Percentiles rank a stretch among this genome's conserved stretches.
phyloP scores from a whole-genome alignment of 2,888 invertebrate species.

The Mythimna vitellina region DNA sequence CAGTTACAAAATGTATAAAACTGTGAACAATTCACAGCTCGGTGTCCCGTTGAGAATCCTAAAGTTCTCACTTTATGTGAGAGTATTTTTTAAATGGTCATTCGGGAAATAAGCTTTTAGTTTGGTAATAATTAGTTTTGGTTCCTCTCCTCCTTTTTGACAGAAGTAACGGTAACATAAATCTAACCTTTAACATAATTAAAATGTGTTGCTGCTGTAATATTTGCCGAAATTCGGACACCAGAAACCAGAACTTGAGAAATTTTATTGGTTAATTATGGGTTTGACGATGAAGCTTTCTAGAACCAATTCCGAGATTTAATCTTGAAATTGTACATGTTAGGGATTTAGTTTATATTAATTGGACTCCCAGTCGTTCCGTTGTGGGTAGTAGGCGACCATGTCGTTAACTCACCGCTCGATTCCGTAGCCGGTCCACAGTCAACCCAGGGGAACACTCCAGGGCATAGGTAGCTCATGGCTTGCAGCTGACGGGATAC shows the following conservation, averaged over 20 bases:
- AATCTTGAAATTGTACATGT: no score
- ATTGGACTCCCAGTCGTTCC: neutral
- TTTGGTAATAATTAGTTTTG: no score
- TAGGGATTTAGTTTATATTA: no score
- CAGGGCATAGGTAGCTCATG: slow-evolving; percentile 96
- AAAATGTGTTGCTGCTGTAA: no score
- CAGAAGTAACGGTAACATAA: no score
- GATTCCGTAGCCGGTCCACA: slow-evolving; percentile 96
- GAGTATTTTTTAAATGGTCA: neutral
- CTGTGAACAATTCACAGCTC: neutral
- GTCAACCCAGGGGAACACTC: slow-evolving; percentile 97
- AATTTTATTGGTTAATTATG: neutral
- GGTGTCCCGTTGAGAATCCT: neutral
- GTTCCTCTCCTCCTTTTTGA: no score
- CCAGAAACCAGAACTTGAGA: neutral
- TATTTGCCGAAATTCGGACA: no score
- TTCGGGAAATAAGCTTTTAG: neutral
- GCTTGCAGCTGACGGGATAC: slow-evolving; percentile 92
- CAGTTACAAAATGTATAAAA: slow-evolving; percentile 1
- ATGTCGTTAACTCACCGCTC: slow-evolving; percentile 88
- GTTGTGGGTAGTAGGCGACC: neutral
- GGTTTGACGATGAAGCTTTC: neutral
- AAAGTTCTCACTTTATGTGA: neutral
- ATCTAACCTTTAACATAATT: no score
- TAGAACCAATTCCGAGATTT: neutral